Evolutionary conservation across 2,888 invertebrate species (phyloP).

Genomic region (Therioaphis trifolii): DNA sequence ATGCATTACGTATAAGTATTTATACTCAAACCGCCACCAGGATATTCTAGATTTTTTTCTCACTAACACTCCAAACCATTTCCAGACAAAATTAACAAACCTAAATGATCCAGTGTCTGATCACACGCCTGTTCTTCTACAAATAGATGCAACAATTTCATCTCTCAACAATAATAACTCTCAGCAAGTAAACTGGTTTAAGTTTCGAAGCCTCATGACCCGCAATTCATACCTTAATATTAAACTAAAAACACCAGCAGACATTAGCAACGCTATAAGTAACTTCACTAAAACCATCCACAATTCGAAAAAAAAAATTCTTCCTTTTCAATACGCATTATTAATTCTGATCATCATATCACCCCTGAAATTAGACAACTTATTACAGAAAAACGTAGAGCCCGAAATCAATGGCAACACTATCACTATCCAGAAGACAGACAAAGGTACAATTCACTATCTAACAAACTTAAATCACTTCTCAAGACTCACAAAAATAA

Average conservation of each 20-base stretch:
- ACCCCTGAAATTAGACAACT: conserved; percentile 6
- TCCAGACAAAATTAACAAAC: not conserved
- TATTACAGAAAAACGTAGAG: conserved; percentile 23
- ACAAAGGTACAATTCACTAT: not conserved
- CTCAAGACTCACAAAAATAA: not conserved
- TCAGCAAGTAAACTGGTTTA: not conserved
- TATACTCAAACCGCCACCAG: too few relatives aligned
- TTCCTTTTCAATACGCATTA: too few relatives aligned
- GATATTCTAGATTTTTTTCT: too few relatives aligned
- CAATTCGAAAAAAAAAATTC: not conserved
- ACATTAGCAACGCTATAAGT: conserved; percentile 9
- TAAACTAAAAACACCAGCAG: conserved; percentile 13
- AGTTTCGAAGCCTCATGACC: not conserved
- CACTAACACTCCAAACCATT: conserved; percentile 56
- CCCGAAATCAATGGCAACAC: conserved; percentile 13
- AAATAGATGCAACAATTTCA: not conserved
- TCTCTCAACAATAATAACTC: too few relatives aligned
- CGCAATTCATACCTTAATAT: not conserved
- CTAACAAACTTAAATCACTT: too few relatives aligned
- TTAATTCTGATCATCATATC: too few relatives aligned
- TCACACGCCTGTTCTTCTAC: not conserved
- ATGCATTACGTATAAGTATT: too few relatives aligned
- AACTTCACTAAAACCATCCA: conserved; percentile 18
- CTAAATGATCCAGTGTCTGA: not conserved
- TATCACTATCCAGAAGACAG: not conserved